Percentiles rank a stretch among this genome's conserved stretches.
These are phyloP conservation scores for Nannospalax galili DNA, from an alignment of 2,113 vertebrate species.

Conservation along the genomic window DNA sequence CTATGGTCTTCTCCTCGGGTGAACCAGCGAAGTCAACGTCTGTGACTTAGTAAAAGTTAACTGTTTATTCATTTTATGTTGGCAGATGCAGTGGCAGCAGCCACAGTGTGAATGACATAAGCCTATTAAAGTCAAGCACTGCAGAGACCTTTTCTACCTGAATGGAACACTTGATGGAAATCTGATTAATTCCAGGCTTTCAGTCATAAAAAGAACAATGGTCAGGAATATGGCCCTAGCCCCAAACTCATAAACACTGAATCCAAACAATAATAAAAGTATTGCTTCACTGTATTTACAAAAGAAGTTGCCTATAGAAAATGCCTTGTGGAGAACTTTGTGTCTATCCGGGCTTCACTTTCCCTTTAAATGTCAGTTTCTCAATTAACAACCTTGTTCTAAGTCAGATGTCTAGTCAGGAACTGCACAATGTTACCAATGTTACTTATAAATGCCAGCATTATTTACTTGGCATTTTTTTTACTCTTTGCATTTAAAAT, in stretches of 20 bases:
- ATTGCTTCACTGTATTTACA: conserved; percentile 50
- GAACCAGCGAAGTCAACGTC: conserved; percentile 65
- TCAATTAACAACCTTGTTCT: conserved; percentile 56
- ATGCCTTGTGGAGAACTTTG: conserved; percentile 61
- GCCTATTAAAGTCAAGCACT: conserved; percentile 61
- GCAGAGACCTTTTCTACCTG: conserved; percentile 26
- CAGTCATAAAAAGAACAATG: conserved; percentile 76
- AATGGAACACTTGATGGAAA: conserved; percentile 54
- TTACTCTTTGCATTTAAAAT: conserved; percentile 59
- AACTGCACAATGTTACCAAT: neutral
- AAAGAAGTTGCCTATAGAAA: no score
- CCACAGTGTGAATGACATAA: conserved; percentile 80
- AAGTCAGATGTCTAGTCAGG: neutral
- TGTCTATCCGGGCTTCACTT: conserved; percentile 37
- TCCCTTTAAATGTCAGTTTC: conserved; percentile 61
- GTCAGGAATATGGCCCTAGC: conserved; percentile 62
- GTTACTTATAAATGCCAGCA: conserved; percentile 11
- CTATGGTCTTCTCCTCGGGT: conserved; percentile 61
- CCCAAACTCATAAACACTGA: conserved; percentile 63
- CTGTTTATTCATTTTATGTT: conserved; percentile 77
- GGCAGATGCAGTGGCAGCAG: conserved; percentile 51
- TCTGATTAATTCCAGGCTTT: conserved; percentile 76
- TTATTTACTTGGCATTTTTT: conserved; percentile 1
- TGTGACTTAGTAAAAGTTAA: conserved; percentile 79
- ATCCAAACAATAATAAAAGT: conserved; percentile 78